Evolutionary conservation across 2,797 vertebrate genomes (phyloP), one percentile per base, ranked within the genome.

Genomic region (Pipistrellus pipistrellus): DNA sequence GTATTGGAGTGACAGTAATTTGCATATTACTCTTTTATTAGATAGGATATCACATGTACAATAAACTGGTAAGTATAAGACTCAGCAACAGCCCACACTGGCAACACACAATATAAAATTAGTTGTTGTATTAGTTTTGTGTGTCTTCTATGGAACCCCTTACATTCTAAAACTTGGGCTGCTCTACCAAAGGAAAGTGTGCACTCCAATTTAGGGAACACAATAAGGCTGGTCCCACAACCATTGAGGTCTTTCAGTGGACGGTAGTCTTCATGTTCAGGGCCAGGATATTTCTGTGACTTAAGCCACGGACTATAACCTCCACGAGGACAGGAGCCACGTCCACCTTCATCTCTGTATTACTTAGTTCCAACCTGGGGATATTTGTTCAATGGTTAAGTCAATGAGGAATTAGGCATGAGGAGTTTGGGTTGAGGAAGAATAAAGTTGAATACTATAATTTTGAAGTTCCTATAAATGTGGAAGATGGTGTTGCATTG

Each of bases 401-500:
- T 78, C 30, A 57, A 4, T 25, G 51, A 89, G 21, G 27, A 5
- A 72, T 7, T 41, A 55, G 41, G 23, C 15, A 6, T 55, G 30
- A 27, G 51, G 71, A 57, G 15, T 80, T 53, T 85, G 53, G 57
- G 30, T 18, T 59, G 35, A 8, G 4, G 8, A 72, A 77, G 59
- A 41, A 86, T 73, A 5, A 89, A 48, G 25, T 66, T 75, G 41
- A 69, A 73, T 46, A 55, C 84, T 25, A 32, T 11, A 38, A 84
- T 68, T 92, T 18, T 71, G 55, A 83, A 86, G 64, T 90, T 88
- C 46, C 83, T 78, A 85, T 62, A 68, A 83, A 83, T 46, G 30
- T 72, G 64, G 51, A 82, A 71, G 73, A 27, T 1, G 81, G 44
- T 32, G 30, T 76, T 86, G 14, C 6, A 30, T n/a, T 91, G 21